Base-by-base conservation (phyloP, 53 echinoderm and acorn worm genomes). In the Holothuria scabra region DNA sequence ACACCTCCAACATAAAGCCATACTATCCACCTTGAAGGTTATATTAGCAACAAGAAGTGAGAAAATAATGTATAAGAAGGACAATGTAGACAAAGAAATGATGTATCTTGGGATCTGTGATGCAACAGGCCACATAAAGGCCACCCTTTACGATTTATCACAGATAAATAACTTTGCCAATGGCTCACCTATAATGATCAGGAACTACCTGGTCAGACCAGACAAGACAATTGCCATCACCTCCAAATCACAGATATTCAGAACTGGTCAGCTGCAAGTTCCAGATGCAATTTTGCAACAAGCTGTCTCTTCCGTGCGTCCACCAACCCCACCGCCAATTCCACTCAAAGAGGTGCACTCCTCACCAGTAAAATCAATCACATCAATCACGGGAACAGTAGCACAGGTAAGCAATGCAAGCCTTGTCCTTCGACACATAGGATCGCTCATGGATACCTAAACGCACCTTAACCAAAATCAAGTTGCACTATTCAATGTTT, bases 141-240 rank as follows among this genome's bases (percentile, higher is more conserved):
- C 52, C 52, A 52, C 52, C 18, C 18, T 52, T 52, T 52, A 64
- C 30, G 64, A 64, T 64, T 64, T 64, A 64, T 64, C 64, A 30
- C 64, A 64, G 26, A 64, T 64, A 30, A 28, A 64, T 64, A 64
- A 64, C 64, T 64, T 64, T 30, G 26, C 64, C 64, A 64, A 64
- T 64, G 30, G 64, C 12, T 64, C 64, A 6, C 64, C 64, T 28
- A 25, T 30, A 28, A 30, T 22, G 64, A 22, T 64, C 30, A 26
- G 64, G 1, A 64, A 64, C 64, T 64, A 64, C 64, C 26, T 64
- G 26, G 28, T 64, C 24, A 64, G 64, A 64, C 64, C 64, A 64
- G 64, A 64, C 23, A 64, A 64, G 64, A 64, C 64, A 9, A 64
- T 30, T 64, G 64, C 64, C 64, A 64, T 64, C 26, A 64, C 64